Evolutionary conservation across 2,888 invertebrate species (phyloP).

Genomic region (Agelastica alni): DNA sequence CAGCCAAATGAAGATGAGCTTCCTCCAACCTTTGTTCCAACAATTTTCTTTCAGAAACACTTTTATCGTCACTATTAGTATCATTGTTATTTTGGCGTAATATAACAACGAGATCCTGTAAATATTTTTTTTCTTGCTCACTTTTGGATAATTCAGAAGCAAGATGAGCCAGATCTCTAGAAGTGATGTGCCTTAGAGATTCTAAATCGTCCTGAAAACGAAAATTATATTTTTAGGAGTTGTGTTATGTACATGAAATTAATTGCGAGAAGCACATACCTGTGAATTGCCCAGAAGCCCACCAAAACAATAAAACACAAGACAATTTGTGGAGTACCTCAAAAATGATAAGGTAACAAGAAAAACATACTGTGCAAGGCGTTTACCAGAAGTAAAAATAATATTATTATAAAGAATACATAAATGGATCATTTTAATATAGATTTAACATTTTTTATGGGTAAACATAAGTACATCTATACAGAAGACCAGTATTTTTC

Average conservation of each 20-base stretch:
- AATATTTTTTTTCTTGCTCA: constrained; percentile 75
- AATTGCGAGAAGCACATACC: constrained; percentile 54
- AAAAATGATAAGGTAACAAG: constrained; percentile 11
- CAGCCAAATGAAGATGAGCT: constrained; percentile 82
- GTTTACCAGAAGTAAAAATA: no score
- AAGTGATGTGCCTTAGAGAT: constrained; percentile 72
- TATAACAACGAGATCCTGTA: constrained; percentile 66
- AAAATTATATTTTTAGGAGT: constrained; percentile 3
- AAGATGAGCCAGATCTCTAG: constrained; percentile 71
- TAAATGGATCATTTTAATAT: no score
- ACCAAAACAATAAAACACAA: constrained; percentile 41
- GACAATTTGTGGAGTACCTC: constrained; percentile 20
- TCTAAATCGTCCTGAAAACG: constrained; percentile 78
- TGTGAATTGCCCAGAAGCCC: constrained; percentile 51
- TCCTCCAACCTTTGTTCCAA: constrained; percentile 81
- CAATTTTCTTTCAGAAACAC: constrained; percentile 66
- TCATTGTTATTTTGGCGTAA: constrained; percentile 59
- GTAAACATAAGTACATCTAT: no score
- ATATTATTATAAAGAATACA: no score
- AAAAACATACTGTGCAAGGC: constrained; percentile 13
- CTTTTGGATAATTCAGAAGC: constrained; percentile 72
- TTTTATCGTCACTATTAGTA: constrained; percentile 60
- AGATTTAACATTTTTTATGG: no score
- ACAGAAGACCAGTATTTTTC: no score
- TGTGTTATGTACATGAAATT: not conserved